Evolutionary conservation across 2,113 vertebrate species (phyloP).

Genomic region (Isurus oxyrinchus): DNA sequence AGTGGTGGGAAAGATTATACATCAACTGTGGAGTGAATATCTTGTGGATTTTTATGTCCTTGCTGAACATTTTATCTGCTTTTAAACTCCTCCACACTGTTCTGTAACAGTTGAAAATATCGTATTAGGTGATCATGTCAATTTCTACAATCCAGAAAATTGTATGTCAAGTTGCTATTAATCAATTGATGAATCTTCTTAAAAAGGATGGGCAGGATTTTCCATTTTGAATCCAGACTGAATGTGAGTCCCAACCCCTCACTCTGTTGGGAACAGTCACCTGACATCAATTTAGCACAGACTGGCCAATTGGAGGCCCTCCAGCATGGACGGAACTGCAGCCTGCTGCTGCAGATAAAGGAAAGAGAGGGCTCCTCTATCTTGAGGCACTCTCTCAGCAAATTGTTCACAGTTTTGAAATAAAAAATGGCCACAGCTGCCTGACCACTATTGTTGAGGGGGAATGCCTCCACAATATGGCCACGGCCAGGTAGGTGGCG

Average conservation of each 20-base stretch:
- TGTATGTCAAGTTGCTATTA: not conserved
- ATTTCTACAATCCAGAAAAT: not conserved
- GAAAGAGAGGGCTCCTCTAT: not conserved
- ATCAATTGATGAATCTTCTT: not conserved
- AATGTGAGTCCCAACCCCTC: no score
- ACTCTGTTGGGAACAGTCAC: not conserved
- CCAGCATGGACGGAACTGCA: not conserved
- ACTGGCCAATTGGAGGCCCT: not conserved
- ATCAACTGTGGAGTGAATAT: not conserved
- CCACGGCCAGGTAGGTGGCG: no score
- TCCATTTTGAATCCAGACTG: not conserved
- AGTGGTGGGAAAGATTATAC: not conserved
- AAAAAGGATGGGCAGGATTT: not conserved
- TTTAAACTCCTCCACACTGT: not conserved
- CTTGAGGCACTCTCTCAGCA: not conserved
- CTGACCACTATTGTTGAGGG: not conserved
- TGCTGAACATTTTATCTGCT: not conserved
- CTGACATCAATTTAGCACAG: not conserved
- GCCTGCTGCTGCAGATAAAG: not conserved
- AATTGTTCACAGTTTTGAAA: not conserved
- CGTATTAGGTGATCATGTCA: not conserved
- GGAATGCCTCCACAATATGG: not conserved
- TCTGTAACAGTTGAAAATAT: not conserved
- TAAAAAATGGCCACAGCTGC: not conserved
- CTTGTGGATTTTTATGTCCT: not conserved